Base-by-base conservation (phyloP, 2,113 vertebrate genomes). In the Aegotheles bennettii region DNA sequence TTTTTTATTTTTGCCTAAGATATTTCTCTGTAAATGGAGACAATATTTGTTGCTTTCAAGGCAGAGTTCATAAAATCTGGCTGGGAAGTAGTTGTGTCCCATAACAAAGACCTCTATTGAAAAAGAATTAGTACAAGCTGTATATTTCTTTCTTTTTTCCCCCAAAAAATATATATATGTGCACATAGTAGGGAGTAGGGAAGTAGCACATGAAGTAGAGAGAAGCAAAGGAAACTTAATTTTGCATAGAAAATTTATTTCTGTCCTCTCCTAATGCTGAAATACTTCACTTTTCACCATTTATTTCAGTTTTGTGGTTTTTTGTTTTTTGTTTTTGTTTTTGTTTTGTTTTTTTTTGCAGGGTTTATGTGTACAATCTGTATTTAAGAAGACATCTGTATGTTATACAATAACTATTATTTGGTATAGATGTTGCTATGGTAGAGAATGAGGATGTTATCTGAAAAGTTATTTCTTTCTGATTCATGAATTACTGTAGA, bases 141-240 rank as follows among this genome's bases (percentile, higher is more conserved):
- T 8, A 16, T 28, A 35, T 11, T 20, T 7, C 13, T n/a, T n/a
- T n/a, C n/a, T n/a, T n/a, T n/a, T n/a, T n/a, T n/a, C 1, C 6
- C 47, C 23, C 11, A 24, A n/a, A n/a, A n/a, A n/a, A n/a, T n/a
- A n/a, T n/a, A n/a, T n/a, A n/a, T n/a, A n/a, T n/a, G n/a, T n/a
- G 35, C 20, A 14, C 5, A 14, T 47, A 56, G n/a, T n/a, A n/a
- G n/a, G n/a, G n/a, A n/a, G n/a, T n/a, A n/a, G n/a, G n/a, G n/a
- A n/a, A n/a, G n/a, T n/a, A n/a, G n/a, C n/a, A n/a, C n/a, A 9
- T 36, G 25, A 71, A 36, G 25, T 61, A 61, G 7, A 20, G 25
- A 40, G 3, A 57, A 19, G 20, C 16, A 57, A 65, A 82, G 43
- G 4, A 45, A 25, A 38, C 53, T 42, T 40, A 50, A 51, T 4